Conservation (phyloP, 2,113 vertebrate species). For the Dendrocopos noguchii region DNA sequence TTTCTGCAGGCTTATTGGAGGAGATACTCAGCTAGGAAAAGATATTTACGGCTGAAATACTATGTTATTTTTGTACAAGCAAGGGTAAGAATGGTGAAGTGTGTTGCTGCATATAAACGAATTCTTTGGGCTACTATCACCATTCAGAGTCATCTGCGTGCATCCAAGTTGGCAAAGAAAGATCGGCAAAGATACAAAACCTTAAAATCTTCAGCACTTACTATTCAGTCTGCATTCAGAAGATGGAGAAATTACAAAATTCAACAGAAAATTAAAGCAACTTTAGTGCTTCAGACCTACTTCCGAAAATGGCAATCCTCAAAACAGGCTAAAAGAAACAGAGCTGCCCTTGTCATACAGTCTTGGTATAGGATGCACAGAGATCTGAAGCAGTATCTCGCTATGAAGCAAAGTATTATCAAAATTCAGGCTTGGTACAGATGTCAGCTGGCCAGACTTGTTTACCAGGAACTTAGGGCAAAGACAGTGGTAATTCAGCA, state of each 20-base stretch:
- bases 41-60: slow-evolving; percentile 75
- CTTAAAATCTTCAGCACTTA: slow-evolving; percentile 70
- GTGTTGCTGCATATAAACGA: slow-evolving; percentile 70
- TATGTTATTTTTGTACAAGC: slow-evolving; percentile 81
- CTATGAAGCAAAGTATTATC: slow-evolving; percentile 32
- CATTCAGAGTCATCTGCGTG: slow-evolving; percentile 79
- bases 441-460: slow-evolving; percentile 38
- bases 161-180: slow-evolving; percentile 64
- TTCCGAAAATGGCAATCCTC: slow-evolving; percentile 77
- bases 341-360: slow-evolving; percentile 84
- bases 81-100: slow-evolving; percentile 81
- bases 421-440: slow-evolving; percentile 76
- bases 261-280: slow-evolving; percentile 67
- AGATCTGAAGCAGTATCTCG: slow-evolving; percentile 49
- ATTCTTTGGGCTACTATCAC: slow-evolving; percentile 73
- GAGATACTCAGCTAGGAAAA: slow-evolving; percentile 72
- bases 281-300: slow-evolving; percentile 78
- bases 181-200: slow-evolving; percentile 67
- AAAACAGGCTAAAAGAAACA: slow-evolving; percentile 43
- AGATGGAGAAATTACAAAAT: slow-evolving; percentile 76
- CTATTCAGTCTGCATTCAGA: slow-evolving; percentile 82
- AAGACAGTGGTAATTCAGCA: slow-evolving; percentile 67
- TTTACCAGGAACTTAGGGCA: slow-evolving; percentile 42
- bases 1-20: slow-evolving; percentile 82
- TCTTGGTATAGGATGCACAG: slow-evolving; percentile 83